Conservation (phyloP, 1,140 invertebrate genomes). For the Lineus longissimus region DNA sequence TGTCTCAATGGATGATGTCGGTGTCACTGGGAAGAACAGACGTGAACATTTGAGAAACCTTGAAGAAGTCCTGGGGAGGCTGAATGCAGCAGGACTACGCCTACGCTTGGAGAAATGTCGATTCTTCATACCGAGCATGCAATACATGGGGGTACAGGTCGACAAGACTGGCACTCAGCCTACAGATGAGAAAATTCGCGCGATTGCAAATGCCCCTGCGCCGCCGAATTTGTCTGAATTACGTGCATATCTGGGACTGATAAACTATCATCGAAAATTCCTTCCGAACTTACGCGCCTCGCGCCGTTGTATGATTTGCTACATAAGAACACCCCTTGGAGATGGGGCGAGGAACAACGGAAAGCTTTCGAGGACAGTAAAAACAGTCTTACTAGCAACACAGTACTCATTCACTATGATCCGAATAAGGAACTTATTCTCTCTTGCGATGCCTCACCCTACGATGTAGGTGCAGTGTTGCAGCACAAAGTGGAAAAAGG, state of each 20-base stretch:
- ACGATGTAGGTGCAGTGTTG: constrained; percentile 55
- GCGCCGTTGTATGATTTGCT: constrained; percentile 19
- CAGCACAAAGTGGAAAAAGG: constrained; percentile 30
- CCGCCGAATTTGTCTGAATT: constrained; percentile 32
- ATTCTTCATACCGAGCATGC: constrained; percentile 17
- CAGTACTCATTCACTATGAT: constrained; percentile 47
- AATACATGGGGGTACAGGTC: constrained; percentile 44
- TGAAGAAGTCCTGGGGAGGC: not conserved
- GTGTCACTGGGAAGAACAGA: constrained; percentile 10
- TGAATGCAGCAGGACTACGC: not conserved
- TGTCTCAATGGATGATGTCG: constrained; percentile 18
- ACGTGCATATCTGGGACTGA: constrained; percentile 21
- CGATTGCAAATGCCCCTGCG: constrained; percentile 29
- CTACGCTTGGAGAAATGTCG: constrained; percentile 2
- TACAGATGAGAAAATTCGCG: constrained; percentile 35
- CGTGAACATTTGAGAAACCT: constrained; percentile 3
- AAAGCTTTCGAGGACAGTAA: constrained; percentile 5
- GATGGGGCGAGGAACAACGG: not conserved
- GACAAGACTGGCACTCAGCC: constrained; percentile 31
- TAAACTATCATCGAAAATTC: constrained; percentile 20
- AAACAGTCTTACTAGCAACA: constrained; percentile 20
- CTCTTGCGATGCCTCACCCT: constrained; percentile 37
- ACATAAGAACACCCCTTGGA: constrained; percentile 16
- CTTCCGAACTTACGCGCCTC: constrained; percentile 7
- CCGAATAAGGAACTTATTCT: constrained; percentile 44